Evolutionary conservation across 2,888 invertebrate species (phyloP), one percentile per base, ranked within the genome.

Genomic region (Leptinotarsa rubiginosa): DNA sequence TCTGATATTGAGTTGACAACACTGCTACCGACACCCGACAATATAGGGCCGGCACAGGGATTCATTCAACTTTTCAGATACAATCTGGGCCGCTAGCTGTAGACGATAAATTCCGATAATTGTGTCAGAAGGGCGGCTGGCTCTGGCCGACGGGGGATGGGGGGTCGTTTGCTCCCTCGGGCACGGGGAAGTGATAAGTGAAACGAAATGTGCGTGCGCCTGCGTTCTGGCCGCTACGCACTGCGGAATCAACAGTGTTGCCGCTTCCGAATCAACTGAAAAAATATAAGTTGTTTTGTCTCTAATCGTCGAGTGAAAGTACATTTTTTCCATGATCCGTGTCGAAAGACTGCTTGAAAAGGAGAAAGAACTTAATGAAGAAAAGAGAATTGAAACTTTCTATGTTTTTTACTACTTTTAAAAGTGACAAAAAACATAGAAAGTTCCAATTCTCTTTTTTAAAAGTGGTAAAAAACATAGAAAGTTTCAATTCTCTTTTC

Each of bases 211-310:
- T 75, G 81, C 77, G 79, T 74, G 78, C 81, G 80, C 76, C 47
- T 80, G 79, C 81, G 79, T 76, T 65, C 31, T 74, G 50, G 62
- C 25, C 47, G 73, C 74, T 77, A 76, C 81, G 80, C 81, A 82
- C 75, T 81, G 81, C 82, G 81, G 78, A 78, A 73, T 41, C 68
- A 10, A 67, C 73, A 49, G 62, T n/a, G 75, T 73, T 75, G 73
- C 73, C 73, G 20, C 20, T 20, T 56, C 4, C 16, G 0, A 56
- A 4, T 7, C 15, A 22, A 56, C 4, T 56, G 22, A 15, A 22
- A 56, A 56, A 56, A 56, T 22, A 13, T 13, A 22, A 15, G 12
- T 7, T 50, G 5, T 50, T 50, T 50, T 13, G n/a, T 4, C n/a
- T 1, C 4, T 16, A 50, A 50, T 50, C 12, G 1, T 16, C 13